Evolutionary conservation across 2,113 vertebrate species (phyloP), one percentile per base, ranked within the genome.

Genomic region (Takifugu flavidus): DNA sequence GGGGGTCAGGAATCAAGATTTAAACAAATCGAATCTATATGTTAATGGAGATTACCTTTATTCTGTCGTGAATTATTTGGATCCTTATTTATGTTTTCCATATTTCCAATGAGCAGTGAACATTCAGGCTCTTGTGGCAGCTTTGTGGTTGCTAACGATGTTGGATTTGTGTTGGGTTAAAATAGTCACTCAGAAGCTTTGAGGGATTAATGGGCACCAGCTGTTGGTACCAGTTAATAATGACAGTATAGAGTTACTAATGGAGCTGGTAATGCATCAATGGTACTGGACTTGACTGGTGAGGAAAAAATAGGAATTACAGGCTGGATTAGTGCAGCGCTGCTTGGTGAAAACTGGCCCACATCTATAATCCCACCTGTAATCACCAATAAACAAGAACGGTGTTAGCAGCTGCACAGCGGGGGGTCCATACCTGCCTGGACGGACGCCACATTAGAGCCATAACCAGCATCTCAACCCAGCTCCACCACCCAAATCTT

Each of bases 401-500:
- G 13, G 13, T 58, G 14, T 46, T 58, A 67, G 53, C 25, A 67
- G 42, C 2, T 28, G 20, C 52, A 54, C 51, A 62, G 51, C 57
- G 50, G 56, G 56, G 34, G 6, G 27, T 47, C 34, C 34, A 39
- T 39, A 62, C 50, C 46, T 50, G 34, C 66, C 44, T 61, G 49
- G 58, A 55, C 13, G 25, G 44, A 60, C 44, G 46, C 31, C 47
- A 47, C 43, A 64, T 67, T 43, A 49, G 45, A 73, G 59, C 65
- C 70, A 52, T 50, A 3, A 67, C 49, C 56, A 57, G 52, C n/a
- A 11, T 61, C 42, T 75, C 62, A 69, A 60, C 43, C 64, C 49
- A 57, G 78, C 59, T 62, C 55, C 68, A 65, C 70, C 70, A 61
- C 62, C 28, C 26, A 51, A 70, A 58, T 65, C 72, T 64, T 72